A percentile compares a stretch with the other conserved stretches of the same genome.
phyloP scores from a whole-genome alignment of 2,888 invertebrate species.

The Cryptus armator region DNA sequence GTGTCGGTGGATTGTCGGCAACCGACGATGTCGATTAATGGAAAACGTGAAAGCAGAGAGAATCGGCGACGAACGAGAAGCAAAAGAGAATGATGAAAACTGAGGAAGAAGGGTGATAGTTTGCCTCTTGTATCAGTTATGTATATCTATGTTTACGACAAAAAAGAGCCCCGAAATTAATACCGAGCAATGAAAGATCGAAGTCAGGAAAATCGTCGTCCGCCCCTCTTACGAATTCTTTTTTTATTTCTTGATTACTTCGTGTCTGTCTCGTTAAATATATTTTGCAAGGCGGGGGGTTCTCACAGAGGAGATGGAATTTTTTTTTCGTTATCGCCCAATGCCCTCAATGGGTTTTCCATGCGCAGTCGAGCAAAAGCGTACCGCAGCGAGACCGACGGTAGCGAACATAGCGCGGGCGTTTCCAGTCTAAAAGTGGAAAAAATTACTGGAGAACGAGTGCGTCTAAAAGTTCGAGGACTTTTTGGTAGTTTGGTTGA shows the following conservation, averaged over 20 bases:
- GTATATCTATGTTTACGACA: constrained; percentile 32
- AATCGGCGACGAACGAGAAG: constrained; percentile 1
- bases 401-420: background rate
- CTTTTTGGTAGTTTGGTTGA: constrained; percentile 34
- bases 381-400: background rate
- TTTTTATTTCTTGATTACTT: constrained; percentile 46
- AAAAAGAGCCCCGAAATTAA: constrained; percentile 27
- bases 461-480: constrained; percentile 33
- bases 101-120: background rate
- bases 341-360: constrained; percentile 35
- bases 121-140: background rate
- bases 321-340: constrained; percentile 23
- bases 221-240: background rate
- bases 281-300: constrained; percentile 42
- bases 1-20: background rate
- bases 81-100: constrained; percentile 48
- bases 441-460: constrained; percentile 36
- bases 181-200: constrained; percentile 48
- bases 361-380: constrained; percentile 11
- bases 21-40: background rate
- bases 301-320: constrained; percentile 13
- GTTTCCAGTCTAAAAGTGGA: constrained; percentile 38
- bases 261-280: constrained; percentile 22
- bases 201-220: constrained; percentile 11
- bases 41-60: constrained; percentile 8